Evolutionary conservation across 2,888 invertebrate genomes (phyloP).

Genomic region (Agrochola lychnidis): DNA sequence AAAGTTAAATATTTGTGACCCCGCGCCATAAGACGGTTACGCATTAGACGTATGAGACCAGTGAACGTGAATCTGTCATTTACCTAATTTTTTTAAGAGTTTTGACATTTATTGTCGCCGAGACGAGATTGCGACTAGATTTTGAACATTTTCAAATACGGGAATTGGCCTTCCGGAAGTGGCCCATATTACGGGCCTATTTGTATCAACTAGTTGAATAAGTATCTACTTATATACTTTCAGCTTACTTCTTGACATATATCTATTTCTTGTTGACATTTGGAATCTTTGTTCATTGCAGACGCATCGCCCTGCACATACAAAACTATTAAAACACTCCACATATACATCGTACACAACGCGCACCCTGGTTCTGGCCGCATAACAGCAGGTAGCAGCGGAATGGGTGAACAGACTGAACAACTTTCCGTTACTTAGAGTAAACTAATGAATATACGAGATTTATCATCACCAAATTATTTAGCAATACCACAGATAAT

Average conservation of each 20-base stretch:
- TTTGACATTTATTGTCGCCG: neutral
- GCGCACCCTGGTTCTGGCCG: neutral
- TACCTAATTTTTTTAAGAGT: neutral
- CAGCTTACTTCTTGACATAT: slow-evolving; percentile 66
- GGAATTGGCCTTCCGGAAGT: neutral
- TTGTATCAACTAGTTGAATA: neutral
- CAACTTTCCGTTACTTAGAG: too few species aligned
- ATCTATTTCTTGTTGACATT: slow-evolving; percentile 69
- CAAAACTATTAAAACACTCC: slow-evolving; percentile 3
- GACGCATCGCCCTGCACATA: slow-evolving; percentile 80
- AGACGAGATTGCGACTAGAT: neutral
- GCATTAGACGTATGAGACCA: neutral
- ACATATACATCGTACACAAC: neutral
- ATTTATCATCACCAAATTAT: neutral
- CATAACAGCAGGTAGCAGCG: too few species aligned
- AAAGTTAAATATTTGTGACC: too few species aligned
- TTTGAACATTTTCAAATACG: neutral
- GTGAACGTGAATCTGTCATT: neutral
- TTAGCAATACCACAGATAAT: too few species aligned
- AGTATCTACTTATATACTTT: neutral
- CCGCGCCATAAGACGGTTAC: too few species aligned
- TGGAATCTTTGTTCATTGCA: slow-evolving; percentile 72
- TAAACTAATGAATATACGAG: too few species aligned
- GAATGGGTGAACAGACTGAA: too few species aligned
- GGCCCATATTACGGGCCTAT: neutral